Evolutionary conservation across 2,888 invertebrate genomes (phyloP).

Genomic region (Rapana venosa): DNA sequence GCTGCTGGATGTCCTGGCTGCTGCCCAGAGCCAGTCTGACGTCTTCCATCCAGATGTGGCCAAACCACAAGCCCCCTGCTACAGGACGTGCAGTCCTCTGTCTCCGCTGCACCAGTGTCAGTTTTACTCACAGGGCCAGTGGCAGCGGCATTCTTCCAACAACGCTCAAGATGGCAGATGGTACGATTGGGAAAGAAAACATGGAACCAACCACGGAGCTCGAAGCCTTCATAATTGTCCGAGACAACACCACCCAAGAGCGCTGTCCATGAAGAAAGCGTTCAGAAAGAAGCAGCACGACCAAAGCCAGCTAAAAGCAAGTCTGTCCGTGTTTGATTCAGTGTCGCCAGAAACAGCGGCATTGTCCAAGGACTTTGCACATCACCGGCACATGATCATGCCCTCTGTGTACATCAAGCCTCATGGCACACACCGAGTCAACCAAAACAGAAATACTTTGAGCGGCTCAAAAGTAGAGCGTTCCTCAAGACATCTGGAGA

Average conservation of each 20-base stretch:
- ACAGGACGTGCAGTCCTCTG: background rate
- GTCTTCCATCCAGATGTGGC: background rate
- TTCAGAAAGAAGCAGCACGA: background rate
- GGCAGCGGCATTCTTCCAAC: background rate
- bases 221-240: background rate
- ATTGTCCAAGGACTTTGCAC: no score
- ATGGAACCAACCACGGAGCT: background rate
- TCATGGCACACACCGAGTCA: background rate
- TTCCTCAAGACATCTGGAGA: background rate
- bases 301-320: background rate
- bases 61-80: background rate
- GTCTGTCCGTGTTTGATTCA: background rate
- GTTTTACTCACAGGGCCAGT: background rate
- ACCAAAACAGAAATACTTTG: no score
- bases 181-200: background rate
- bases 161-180: background rate
- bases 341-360: background rate
- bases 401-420: background rate
- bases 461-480: background rate
- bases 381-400: background rate
- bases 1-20: background rate
- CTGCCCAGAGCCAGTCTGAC: slow-evolving; percentile 2
- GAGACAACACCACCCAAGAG: background rate
- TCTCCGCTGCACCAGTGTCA: background rate
- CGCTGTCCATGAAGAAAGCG: background rate